phyloP scores from a whole-genome alignment of 2,888 invertebrate genomes.

The Microctonus aethiopoides region DNA sequence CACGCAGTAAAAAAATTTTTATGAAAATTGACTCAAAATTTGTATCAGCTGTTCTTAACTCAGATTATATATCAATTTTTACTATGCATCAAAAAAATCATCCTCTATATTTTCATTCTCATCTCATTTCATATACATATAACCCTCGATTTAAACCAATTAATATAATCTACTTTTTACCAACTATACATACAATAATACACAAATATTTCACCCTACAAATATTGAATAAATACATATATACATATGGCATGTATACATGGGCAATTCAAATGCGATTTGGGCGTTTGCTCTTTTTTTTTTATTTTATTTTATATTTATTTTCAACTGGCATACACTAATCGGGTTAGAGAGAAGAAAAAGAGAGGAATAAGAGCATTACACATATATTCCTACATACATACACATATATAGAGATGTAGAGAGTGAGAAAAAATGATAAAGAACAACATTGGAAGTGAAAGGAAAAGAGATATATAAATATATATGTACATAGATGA shows the following conservation, averaged over 20 bases:
- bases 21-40: no score
- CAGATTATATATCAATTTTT: no score
- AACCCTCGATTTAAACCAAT: neutral
- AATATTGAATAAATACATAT: constrained; percentile 1
- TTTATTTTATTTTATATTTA: no score
- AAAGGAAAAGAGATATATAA: neutral
- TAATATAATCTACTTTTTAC: neutral
- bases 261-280: constrained; percentile 68
- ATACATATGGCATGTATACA: constrained; percentile 50
- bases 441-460: constrained; percentile 1
- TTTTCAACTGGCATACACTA: constrained; percentile 52
- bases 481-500: constrained; percentile 5
- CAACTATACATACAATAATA: no score
- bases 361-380: constrained; percentile 16
- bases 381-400: no score
- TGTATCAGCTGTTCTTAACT: no score
- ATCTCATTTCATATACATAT: neutral
- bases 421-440: constrained; percentile 2
- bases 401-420: neutral
- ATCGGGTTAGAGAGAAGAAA: constrained; percentile 60
- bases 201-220: neutral
- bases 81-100: no score
- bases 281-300: constrained; percentile 67
- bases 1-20: no score
- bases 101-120: no score